Evolutionary conservation across 2,888 invertebrate genomes (phyloP).

Genomic region (Allolobophora icterica): DNA sequence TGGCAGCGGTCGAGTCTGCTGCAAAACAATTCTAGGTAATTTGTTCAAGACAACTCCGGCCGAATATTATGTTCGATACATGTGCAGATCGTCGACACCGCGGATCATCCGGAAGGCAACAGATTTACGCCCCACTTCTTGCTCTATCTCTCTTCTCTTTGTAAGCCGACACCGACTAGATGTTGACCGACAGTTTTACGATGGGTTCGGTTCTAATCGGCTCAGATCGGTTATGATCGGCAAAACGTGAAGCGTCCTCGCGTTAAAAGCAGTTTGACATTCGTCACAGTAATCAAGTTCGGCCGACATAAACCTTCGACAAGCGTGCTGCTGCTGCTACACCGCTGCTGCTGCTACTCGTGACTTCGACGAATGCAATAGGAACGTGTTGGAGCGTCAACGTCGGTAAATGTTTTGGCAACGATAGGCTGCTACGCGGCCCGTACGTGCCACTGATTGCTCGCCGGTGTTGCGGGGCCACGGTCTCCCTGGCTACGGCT

Average conservation of each 20-base stretch:
- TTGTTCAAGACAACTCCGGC: background rate
- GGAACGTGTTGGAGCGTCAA: background rate
- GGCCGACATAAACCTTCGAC: background rate
- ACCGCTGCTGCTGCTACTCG: background rate
- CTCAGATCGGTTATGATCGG: background rate
- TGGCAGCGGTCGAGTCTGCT: background rate
- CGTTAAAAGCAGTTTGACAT: background rate
- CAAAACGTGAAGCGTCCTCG: background rate
- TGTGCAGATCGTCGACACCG: background rate
- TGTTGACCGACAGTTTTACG: background rate
- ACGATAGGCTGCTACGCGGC: background rate
- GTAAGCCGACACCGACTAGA: background rate
- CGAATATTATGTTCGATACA: background rate
- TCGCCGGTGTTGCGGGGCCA: background rate
- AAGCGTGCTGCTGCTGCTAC: background rate
- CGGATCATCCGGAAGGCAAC: background rate
- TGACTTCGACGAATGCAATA: background rate
- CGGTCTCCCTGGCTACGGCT: background rate
- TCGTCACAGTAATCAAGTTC: background rate
- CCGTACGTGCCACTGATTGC: background rate
- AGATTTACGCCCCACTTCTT: background rate
- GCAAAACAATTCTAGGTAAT: background rate
- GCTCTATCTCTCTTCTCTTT: no score
- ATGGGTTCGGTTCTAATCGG: background rate
- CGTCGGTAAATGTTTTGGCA: slow-evolving; percentile 9